These are phyloP conservation scores for Cryptoprocta ferox DNA, from an alignment of 2,797 vertebrate species.

Conservation along the genomic window DNA sequence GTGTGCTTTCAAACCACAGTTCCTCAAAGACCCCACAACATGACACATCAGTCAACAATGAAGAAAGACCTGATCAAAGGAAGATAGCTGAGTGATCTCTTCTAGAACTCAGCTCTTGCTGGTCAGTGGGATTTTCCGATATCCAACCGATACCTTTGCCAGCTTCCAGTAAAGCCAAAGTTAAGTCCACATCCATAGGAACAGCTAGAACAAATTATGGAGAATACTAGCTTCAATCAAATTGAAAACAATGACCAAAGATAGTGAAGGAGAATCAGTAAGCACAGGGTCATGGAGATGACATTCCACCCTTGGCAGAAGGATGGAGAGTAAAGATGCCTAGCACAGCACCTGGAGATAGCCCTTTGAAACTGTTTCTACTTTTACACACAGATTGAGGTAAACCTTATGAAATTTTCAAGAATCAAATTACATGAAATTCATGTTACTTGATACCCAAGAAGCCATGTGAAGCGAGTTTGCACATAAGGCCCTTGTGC, in stretches of 20 bases:
- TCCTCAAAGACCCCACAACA: not conserved
- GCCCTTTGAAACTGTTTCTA: constrained; percentile 72
- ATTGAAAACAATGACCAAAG: not conserved
- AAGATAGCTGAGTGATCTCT: not conserved
- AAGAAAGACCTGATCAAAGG: not conserved
- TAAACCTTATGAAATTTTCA: constrained; percentile 75
- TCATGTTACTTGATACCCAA: constrained; percentile 77
- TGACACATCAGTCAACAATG: not conserved
- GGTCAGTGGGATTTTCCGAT: not conserved
- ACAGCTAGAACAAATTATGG: constrained; percentile 20
- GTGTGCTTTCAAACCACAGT: not conserved
- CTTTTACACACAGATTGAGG: constrained; percentile 63
- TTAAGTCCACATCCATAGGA: not conserved
- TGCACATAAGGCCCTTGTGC: constrained; percentile 79
- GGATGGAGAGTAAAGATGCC: not conserved
- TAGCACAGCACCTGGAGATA: constrained; percentile 52
- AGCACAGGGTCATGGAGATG: not conserved
- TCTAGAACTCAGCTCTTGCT: not conserved
- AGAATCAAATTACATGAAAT: constrained; percentile 80
- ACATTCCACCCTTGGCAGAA: constrained; percentile 27
- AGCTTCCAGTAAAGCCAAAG: not conserved
- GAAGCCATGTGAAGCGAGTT: constrained; percentile 79
- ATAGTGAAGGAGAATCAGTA: not conserved
- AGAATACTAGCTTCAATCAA: not conserved
- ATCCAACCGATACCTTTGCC: not conserved